A percentile compares a stretch with the other conserved stretches of the same genome.
phyloP scores from a whole-genome alignment of 2,113 vertebrate genomes.

The Xiphorhynchus elegans region DNA sequence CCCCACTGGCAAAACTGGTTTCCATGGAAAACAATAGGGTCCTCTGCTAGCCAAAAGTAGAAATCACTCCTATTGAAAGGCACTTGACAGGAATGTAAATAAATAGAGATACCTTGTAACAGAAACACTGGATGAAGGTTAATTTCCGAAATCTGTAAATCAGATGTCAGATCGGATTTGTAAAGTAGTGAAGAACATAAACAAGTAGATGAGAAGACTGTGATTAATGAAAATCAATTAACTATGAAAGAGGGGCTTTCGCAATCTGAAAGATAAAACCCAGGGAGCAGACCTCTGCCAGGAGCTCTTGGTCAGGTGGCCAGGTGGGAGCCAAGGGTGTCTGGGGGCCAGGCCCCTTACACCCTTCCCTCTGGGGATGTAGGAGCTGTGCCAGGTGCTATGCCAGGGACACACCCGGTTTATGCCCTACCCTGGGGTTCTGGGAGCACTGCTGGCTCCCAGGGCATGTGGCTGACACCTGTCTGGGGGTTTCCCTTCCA shows the following conservation, averaged over 20 bases:
- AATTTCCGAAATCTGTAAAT: conserved; percentile 63
- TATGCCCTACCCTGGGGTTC: neutral
- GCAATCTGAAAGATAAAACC: neutral
- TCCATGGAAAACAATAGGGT: conserved; percentile 30
- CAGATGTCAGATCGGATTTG: conserved; percentile 30
- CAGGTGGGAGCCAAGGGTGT: neutral
- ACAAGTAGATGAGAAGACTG: conserved; percentile 47
- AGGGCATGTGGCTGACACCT: neutral
- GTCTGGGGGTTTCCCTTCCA: neutral
- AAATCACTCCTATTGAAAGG: conserved; percentile 29
- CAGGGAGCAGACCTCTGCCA: neutral
- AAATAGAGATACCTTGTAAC: conserved; percentile 50
- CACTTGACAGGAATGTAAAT: conserved; percentile 56
- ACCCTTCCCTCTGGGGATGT: neutral
- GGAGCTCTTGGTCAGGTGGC: neutral
- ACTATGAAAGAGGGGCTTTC: neutral
- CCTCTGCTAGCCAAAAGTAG: conserved; percentile 8
- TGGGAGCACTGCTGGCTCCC: neutral
- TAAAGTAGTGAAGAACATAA: conserved; percentile 47
- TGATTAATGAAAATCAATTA: conserved; percentile 65
- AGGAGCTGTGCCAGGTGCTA: accelerated
- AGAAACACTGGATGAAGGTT: conserved; percentile 59
- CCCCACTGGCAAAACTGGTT: neutral
- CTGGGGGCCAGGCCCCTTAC: neutral
- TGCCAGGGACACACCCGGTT: neutral